Percentiles rank a stretch among this genome's conserved stretches.
phyloP scores from a whole-genome alignment of 2,888 invertebrate species.

The Patella pellucida region DNA sequence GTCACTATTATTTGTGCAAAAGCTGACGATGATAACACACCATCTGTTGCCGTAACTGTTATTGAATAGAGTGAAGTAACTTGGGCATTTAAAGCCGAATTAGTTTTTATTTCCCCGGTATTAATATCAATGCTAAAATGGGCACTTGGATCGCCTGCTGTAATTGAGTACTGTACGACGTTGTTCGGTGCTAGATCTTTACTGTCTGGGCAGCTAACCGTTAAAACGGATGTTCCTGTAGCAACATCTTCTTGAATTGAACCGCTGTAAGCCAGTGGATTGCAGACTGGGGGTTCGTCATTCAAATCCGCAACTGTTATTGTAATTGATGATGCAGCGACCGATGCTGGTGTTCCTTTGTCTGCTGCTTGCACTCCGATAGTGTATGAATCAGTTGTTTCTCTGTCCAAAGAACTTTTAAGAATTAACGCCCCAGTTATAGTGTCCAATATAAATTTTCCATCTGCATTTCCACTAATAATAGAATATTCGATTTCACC shows the following conservation, averaged over 20 bases:
- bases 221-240: constrained; percentile 34
- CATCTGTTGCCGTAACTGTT: constrained; percentile 85
- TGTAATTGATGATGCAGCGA: constrained; percentile 36
- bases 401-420: constrained; percentile 43
- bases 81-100: constrained; percentile 34
- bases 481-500: constrained; percentile 49
- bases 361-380: constrained; percentile 51
- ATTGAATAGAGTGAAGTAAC: constrained; percentile 20
- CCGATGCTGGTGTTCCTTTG: constrained; percentile 37
- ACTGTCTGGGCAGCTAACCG: constrained; percentile 36
- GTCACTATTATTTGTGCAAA: constrained; percentile 68
- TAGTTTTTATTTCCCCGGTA: constrained; percentile 28
- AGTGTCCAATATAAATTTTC: constrained; percentile 45
- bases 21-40: constrained; percentile 83
- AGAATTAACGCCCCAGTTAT: constrained; percentile 44
- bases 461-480: constrained; percentile 43
- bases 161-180: constrained; percentile 34
- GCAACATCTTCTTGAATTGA: constrained; percentile 41
- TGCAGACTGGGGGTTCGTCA: constrained; percentile 48
- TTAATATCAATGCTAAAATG: constrained; percentile 22
- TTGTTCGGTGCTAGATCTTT: constrained; percentile 40
- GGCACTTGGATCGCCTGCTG: constrained; percentile 13
- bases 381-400: constrained; percentile 40
- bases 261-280: constrained; percentile 19
- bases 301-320: constrained; percentile 43